Evolutionary conservation across 1,140 invertebrate species (phyloP), one percentile per base, ranked within the genome.

Genomic region (Battus philenor): DNA sequence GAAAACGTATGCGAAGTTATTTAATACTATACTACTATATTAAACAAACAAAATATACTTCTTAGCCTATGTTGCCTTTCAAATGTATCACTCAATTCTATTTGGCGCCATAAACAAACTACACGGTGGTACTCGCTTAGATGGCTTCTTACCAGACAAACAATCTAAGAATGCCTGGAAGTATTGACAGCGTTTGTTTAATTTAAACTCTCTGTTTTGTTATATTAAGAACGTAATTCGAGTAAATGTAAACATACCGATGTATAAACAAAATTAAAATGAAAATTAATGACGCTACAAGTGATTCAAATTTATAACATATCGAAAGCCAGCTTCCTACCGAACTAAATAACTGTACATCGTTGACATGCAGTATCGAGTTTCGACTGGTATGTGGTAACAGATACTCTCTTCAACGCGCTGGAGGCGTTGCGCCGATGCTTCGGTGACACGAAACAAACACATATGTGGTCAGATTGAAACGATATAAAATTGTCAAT

Each of bases 341-440:
- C 44, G 53, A 56, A 44, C 48, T 54, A 48, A 45, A 39, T 48
- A 47, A 54, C 56, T 45, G 43, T 47, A 51, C 51, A 51, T 54
- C 31, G 47, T 47, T 45, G 53, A 59, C 52, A 54, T 34, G 46
- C 31, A 15, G 43, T 54, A 55, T 68, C 54, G 20, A 48, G 47
- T 60, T 58, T 57, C 60, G 57, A 52, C 52, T 50, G 30, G 50
- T 57, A 59, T 68, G 33, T 36, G 17, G 33, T 20, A 36, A 36
- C n/a, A 9, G 33, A 36, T 36, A 18, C 16, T 15, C 15, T 15
- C 16, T 36, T 36, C 33, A 36, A 36, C 33, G 33, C 33, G 33
- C 10, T 11, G 16, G 33, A 36, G 33, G 33, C 33, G 33, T 36
- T 10, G 33, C 17, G 17, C 33, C 7, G 31, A 9, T 33, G 33